Percentiles rank a stretch among this genome's conserved stretches.
phyloP scores from a whole-genome alignment of 1,140 invertebrate species.

The Platyscapa corneri region DNA sequence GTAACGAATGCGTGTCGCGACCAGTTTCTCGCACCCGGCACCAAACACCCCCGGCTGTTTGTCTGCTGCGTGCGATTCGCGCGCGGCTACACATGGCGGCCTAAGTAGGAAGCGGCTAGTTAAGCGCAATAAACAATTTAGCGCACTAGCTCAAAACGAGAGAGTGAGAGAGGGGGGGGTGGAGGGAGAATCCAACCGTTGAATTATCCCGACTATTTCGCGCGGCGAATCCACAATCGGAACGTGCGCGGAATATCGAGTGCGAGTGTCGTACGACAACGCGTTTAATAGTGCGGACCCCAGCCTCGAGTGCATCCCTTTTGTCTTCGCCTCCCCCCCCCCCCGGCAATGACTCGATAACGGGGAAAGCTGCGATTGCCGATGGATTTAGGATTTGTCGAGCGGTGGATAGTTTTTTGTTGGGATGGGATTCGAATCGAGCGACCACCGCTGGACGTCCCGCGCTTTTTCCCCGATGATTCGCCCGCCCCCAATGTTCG shows the following conservation, averaged over 20 bases:
- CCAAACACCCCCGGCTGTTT: too few relatives aligned
- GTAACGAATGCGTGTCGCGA: too few relatives aligned
- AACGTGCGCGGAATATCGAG: slow-evolving; percentile 21
- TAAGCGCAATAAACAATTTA: slow-evolving; percentile 68
- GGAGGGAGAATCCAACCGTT: neutral
- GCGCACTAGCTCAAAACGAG: slow-evolving; percentile 15
- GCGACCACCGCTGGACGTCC: too few relatives aligned
- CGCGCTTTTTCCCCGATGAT: too few relatives aligned
- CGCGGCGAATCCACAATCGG: neutral
- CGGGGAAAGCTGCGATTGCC: too few relatives aligned
- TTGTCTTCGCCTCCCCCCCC: neutral
- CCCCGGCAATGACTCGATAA: too few relatives aligned
- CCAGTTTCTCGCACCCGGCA: too few relatives aligned
- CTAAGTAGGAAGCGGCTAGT: slow-evolving; percentile 67
- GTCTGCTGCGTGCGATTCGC: neutral
- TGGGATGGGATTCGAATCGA: too few relatives aligned
- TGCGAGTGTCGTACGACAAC: slow-evolving; percentile 44
- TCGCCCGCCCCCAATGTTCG: too few relatives aligned
- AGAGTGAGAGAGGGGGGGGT: neutral
- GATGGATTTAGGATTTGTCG: too few relatives aligned
- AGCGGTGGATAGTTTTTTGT: too few relatives aligned
- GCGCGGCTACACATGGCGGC: slow-evolving; percentile 10
- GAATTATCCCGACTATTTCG: neutral
- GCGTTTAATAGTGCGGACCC: neutral
- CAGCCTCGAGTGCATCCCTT: neutral